Conservation (phyloP, 2,113 vertebrate species). For the Bagarius yarrelli region DNA sequence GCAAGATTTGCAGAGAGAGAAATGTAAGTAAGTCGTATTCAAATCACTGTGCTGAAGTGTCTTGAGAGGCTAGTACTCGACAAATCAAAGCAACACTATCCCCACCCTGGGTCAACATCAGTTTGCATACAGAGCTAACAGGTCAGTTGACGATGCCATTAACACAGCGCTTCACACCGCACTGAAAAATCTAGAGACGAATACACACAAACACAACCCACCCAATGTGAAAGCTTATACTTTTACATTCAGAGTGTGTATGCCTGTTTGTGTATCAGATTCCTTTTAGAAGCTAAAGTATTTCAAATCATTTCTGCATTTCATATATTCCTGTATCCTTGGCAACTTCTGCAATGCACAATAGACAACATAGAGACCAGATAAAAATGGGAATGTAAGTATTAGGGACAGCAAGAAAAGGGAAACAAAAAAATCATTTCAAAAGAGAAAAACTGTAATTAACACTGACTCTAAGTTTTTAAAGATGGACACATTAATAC, state of each 20-base stretch:
- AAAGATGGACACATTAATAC: neutral
- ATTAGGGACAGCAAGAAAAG: constrained; percentile 29
- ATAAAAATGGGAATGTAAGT: constrained; percentile 43
- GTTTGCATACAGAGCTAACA: too few relatives aligned
- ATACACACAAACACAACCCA: too few relatives aligned
- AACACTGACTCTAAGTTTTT: neutral
- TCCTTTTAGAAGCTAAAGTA: constrained; percentile 28
- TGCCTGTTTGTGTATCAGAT: neutral
- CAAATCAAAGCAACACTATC: too few relatives aligned
- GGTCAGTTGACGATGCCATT: too few relatives aligned
- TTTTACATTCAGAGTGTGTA: neutral
- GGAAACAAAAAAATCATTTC: neutral
- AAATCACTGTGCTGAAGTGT: too few relatives aligned
- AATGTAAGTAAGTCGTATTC: too few relatives aligned
- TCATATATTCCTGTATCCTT: constrained; percentile 70
- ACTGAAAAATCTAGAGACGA: too few relatives aligned
- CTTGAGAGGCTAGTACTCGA: too few relatives aligned
- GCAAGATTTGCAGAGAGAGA: too few relatives aligned
- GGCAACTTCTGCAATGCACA: constrained; percentile 70
- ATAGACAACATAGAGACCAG: constrained; percentile 63
- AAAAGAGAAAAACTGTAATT: constrained; percentile 6
- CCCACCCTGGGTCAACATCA: too few relatives aligned
- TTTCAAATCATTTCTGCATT: constrained; percentile 54
- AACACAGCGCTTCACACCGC: too few relatives aligned
- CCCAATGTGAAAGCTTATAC: neutral